A percentile compares a stretch with the other conserved stretches of the same genome.
Conservation (phyloP, 23 tunicate species). For the Ascidia mentula region DNA sequence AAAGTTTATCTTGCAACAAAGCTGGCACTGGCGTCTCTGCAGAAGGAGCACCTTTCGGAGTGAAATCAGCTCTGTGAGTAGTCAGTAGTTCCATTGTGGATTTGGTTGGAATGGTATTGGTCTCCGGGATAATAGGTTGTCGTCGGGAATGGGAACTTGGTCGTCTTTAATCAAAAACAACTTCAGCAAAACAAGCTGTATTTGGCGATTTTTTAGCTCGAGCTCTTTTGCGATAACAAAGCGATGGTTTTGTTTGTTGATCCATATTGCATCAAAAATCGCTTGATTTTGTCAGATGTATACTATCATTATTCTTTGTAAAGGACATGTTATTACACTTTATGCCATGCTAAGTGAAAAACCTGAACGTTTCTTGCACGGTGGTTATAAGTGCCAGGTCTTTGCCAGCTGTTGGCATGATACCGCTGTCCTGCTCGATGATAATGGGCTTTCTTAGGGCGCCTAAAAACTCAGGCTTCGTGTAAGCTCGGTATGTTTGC, state of each 20-base stretch:
- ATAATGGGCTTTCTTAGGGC: constrained; percentile 36
- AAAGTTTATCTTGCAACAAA: constrained; percentile 8
- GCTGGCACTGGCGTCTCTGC: constrained; percentile 4
- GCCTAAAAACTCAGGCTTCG: constrained; percentile 18
- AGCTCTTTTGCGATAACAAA: no score
- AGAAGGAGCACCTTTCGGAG: not conserved
- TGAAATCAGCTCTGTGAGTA: constrained; percentile 42
- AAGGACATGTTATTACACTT: no score
- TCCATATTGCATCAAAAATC: no score
- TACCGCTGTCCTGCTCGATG: constrained; percentile 30
- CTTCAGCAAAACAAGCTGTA: not conserved
- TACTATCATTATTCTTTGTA: no score
- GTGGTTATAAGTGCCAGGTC: constrained; percentile 11
- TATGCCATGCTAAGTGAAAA: no score
- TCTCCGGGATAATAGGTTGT: constrained; percentile 31
- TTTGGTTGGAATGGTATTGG: not conserved
- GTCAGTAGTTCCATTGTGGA: constrained; percentile 29
- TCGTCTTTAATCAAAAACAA: not conserved
- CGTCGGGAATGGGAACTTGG: constrained; percentile 13
- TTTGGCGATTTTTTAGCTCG: no score
- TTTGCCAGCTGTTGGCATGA: constrained; percentile 21
- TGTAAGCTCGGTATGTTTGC: constrained; percentile 38
- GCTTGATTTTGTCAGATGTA: no score
- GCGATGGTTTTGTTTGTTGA: no score
- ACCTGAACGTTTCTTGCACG: constrained; percentile 40